Evolutionary conservation across 2,113 vertebrate species (phyloP), one percentile per base, ranked within the genome.

Genomic region (Astatotilapia flaviijosephi): DNA sequence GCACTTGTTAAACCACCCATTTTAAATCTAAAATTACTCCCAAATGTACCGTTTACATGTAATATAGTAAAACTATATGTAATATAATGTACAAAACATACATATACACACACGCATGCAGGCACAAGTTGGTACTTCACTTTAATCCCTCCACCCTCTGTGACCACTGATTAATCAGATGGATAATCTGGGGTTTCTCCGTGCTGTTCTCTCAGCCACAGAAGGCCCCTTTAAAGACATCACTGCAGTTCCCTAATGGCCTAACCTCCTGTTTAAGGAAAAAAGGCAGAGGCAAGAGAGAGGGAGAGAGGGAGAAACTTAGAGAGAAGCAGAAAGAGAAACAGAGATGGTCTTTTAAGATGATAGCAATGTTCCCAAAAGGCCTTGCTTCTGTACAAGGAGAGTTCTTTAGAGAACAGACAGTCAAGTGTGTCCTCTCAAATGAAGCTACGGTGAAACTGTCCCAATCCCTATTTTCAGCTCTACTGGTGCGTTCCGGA

Each of bases 391-490:
- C 88, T 80, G 79, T 90, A 86, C 86, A 91, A 93, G 90, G 49
- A 89, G 88, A 91, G 88, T 92, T 88, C 89, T 91, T 93, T 89
- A 53, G 84, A 91, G 91, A 94, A 92, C 94, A 95, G 89, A 95
- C 92, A 91, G 90, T 65, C 28, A 17, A 94, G 88, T 92, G 91
- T 94, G 94, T 94, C 91, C 79, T 92, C 83, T 93, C 85, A 95
- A 95, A 94, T 94, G 89, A 91, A 88, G 88, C 91, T 49, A 62
- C 31, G 23, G 60, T 82, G 87, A 90, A 85, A 92, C 91, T 94
- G 91, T 93, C 85, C 91, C 85, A 53, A 28, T 91, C 89, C 93
- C 85, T 92, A 93, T 94, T 95, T 93, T 93, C 94, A 93, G 93
- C 94, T 94, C 94, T 93, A 92, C 70, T 94, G 93, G 88, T 93